phyloP scores from a whole-genome alignment of 2,888 invertebrate genomes.

The Epistrophella euchroma region DNA sequence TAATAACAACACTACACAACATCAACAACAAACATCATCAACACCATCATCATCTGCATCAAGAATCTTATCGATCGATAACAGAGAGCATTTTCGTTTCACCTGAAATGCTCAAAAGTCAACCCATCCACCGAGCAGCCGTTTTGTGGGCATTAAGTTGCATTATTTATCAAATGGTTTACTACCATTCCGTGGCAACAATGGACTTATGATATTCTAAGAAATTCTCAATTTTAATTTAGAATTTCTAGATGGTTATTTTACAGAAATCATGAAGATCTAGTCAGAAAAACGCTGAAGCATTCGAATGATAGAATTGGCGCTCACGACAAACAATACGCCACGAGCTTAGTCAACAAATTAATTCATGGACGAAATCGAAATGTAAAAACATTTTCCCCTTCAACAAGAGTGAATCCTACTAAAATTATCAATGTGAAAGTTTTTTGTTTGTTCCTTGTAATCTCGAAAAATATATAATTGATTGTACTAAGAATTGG shows the following conservation, averaged over 20 bases:
- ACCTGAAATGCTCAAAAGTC: constrained; percentile 95
- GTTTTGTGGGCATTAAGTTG: constrained; percentile 99
- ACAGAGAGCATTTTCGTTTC: constrained; percentile 87
- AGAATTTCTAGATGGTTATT: constrained; percentile 97
- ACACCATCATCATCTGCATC: constrained; percentile 37
- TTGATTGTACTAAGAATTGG: no score
- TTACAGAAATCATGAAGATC: constrained; percentile 92
- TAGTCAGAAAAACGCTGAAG: constrained; percentile 93
- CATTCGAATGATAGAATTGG: constrained; percentile 92
- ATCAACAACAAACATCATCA: constrained; percentile 29
- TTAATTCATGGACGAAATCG: no score
- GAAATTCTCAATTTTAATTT: constrained; percentile 96
- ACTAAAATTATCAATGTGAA: no score
- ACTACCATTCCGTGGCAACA: constrained; percentile 95
- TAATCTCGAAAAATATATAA: no score
- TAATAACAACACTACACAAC: constrained; percentile 30
- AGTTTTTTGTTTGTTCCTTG: no score
- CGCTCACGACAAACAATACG: constrained; percentile 88
- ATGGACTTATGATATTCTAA: constrained; percentile 98
- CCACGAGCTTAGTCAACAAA: no score
- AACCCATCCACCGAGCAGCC: constrained; percentile 90
- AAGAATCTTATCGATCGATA: constrained; percentile 47
- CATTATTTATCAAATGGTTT: constrained; percentile 98
- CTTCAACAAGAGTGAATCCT: no score
- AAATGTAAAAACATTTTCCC: no score